A percentile compares a stretch with the other conserved stretches of the same genome.
These are phyloP conservation scores for Eretmocerus hayati DNA, from an alignment of 2,888 invertebrate genomes.

Conservation along the genomic window DNA sequence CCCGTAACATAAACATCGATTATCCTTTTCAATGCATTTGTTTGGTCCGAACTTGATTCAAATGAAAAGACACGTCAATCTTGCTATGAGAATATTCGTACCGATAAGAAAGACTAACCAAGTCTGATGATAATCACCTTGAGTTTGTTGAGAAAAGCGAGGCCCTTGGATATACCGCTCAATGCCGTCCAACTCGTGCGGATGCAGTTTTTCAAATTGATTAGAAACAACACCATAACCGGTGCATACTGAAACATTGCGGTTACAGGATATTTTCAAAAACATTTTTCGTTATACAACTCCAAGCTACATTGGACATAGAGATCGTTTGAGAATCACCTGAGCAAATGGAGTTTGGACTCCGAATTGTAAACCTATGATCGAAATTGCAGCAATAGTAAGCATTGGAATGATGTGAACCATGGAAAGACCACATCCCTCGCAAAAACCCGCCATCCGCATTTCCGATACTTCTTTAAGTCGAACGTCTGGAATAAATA, in stretches of 20 bases:
- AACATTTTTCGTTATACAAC: neutral
- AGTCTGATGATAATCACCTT: too few species aligned
- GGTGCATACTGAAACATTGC: conserved; percentile 28
- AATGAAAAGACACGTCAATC: too few species aligned
- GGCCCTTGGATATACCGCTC: conserved; percentile 32
- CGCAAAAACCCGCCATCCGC: conserved; percentile 29
- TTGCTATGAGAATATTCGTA: too few species aligned
- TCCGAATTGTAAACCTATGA: conserved; percentile 25
- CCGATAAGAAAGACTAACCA: too few species aligned
- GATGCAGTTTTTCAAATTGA: conserved; percentile 31
- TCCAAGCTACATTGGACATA: neutral
- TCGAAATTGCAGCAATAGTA: conserved; percentile 26
- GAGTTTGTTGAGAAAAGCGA: conserved; percentile 33
- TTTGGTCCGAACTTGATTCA: too few species aligned
- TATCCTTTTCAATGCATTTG: too few species aligned
- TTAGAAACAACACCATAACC: conserved; percentile 27
- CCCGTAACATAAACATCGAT: too few species aligned
- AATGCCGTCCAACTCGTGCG: conserved; percentile 32
- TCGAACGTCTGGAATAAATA: conserved; percentile 22
- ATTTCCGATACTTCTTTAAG: conserved; percentile 28
- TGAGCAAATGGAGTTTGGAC: conserved; percentile 24
- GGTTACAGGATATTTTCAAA: too few species aligned
- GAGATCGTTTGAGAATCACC: conserved; percentile 16
- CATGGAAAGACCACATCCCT: conserved; percentile 31
- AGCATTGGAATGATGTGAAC: conserved; percentile 31